Base-by-base conservation (phyloP, 1,140 invertebrate genomes). In the Drosophila carrolli region DNA sequence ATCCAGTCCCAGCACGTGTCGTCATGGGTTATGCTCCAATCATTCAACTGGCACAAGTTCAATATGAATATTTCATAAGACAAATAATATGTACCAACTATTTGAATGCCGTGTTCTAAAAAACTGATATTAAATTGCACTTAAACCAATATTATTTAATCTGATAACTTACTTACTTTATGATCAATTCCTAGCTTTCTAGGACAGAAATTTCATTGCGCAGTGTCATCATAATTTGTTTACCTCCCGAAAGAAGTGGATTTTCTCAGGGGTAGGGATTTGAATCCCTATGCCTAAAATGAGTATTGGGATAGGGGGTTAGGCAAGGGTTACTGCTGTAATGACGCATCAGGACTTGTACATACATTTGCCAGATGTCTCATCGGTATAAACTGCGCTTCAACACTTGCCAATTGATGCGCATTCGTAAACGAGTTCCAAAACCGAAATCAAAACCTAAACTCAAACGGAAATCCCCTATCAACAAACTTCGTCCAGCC, bases 321-420 rank as follows among this genome's bases (percentile, higher is more conserved):
- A 53, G 63, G 19, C 53, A 58, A 46, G 54, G 47, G 71, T 76
- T 68, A 27, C 29, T 44, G 47, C 35, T 75, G 44, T 83, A 79
- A 73, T 88, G 79, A 88, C 83, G 83, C 83, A 86, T 88, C 83
- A 88, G 78, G 57, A 78, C 78, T 53, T 54, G 71, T 58, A 66
- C 62, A 58, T 8, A 47, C 43, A 19, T 35, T 55, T 55, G 67
- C 79, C 83, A 88, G 83, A 88, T 88, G 83, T 88, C 79, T 76
- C 46, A 35, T 9, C 11, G 0, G 13, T 27, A 32, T n/a, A 59
- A 77, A 68, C 59, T 74, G 60, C 60, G 67, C 47, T 50, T 75
- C 54, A 60, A 63, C 82, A 86, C 82, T 86, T 86, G 82, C 82
- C 79, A 79, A 82, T 82, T 75, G 55, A 55, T 57, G 62, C 59